Evolutionary conservation across 2,888 invertebrate species (phyloP), one percentile per base, ranked within the genome.

Genomic region (Mermis nigrescens): DNA sequence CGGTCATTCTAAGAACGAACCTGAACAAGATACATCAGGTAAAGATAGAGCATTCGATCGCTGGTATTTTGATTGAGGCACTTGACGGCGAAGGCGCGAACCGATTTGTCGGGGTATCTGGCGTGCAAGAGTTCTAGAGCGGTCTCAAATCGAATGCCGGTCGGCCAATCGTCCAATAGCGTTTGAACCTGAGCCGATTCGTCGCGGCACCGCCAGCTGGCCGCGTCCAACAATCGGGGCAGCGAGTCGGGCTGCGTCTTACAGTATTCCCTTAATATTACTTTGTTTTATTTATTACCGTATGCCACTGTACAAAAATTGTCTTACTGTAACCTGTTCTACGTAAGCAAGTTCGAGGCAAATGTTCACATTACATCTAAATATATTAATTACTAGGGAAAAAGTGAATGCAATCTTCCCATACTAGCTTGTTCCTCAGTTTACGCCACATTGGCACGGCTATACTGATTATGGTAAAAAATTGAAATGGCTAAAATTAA

Each of bases 21-120:
- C 72, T 80, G 79, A 4, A 80, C 78, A 31, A 80, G 69, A 60
- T 79, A 79, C 29, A 80, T 70, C 2, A 80, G 70, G 66, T 77
- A 79, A 63, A 77, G 75, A 2, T 74, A 73, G 57, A 80, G 72
- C 63, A 76, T 75, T 59, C 78, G 76, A 66, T 80, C 77, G 12
- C 74, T 72, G 31, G 81, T 70, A 24, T 70, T 69, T 31, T 71
- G 66, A 62, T 79, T 77, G 51, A 81, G 69, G 68, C 78, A 78
- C 27, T 72, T 64, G 1, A 80, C 79, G 29, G 80, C 80, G 67
- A 77, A 77, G 55, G 74, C 70, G n/a, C 81, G 72, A 2, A 80
- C 76, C 57, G 71, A 67, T 31, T 75, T 70, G 68, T 81, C 80
- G 1, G 77, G 74, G 64, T 74, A 75, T 62, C 74, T 72, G 58